A percentile compares a stretch with the other conserved stretches of the same genome.
Conservation (phyloP, 2,888 invertebrate species). For the Andrena bicolor region DNA sequence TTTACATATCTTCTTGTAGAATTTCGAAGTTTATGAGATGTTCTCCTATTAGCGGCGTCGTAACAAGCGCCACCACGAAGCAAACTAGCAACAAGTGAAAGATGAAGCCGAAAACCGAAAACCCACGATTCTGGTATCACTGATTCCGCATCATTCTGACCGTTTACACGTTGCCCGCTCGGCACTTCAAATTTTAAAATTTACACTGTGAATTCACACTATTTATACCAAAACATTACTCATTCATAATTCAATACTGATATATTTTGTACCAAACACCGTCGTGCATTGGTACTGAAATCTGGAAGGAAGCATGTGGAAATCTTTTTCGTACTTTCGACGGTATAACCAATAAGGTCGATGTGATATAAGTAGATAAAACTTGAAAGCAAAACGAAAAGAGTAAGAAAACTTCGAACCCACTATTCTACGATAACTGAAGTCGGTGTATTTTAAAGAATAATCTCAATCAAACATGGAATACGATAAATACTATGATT, state of each 20-base stretch:
- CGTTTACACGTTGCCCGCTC: too few relatives aligned
- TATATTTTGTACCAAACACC: too few relatives aligned
- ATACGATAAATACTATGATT: conserved; percentile 45
- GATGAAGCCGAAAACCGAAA: too few relatives aligned
- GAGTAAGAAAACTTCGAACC: not conserved
- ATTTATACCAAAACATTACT: too few relatives aligned
- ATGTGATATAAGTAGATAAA: not conserved
- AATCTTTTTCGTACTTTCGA: not conserved
- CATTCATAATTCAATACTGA: too few relatives aligned
- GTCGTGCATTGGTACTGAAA: not conserved
- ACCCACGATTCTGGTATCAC: too few relatives aligned
- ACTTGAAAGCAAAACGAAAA: not conserved
- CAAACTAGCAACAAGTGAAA: too few relatives aligned
- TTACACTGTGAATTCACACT: not conserved
- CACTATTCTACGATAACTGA: not conserved
- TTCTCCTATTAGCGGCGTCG: too few relatives aligned
- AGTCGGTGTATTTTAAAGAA: not conserved
- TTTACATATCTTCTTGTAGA: too few relatives aligned
- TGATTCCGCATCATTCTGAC: too few relatives aligned
- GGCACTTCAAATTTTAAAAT: not conserved
- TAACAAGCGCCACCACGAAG: too few relatives aligned
- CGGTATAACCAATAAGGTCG: conserved; percentile 3
- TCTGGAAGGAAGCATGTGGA: not conserved
- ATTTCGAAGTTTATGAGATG: too few relatives aligned
- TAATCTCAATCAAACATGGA: conserved; percentile 30